Base-by-base conservation (phyloP, 2,113 vertebrate species). In the Callipepla californica region DNA sequence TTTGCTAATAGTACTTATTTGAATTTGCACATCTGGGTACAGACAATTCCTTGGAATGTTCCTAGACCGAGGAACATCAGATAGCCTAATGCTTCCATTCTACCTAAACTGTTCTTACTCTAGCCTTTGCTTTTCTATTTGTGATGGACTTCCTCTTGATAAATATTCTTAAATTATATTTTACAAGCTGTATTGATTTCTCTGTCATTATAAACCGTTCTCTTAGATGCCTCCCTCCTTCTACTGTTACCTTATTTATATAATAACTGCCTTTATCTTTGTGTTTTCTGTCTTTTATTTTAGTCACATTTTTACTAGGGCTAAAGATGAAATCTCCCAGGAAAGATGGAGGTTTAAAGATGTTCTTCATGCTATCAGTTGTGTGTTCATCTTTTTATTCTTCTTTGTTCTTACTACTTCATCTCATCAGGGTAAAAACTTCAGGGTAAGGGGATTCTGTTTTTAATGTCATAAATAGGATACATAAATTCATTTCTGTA, bases 371-470 rank as follows among this genome's bases (percentile, higher is more conserved):
- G 70, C 93, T 96, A 38, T 94, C 89, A 92, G 45, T 95, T 96
- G 84, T 91, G 88, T 96, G 88, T 85, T 96, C 90, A 90, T 81
- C 59, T 86, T 94, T 86, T 89, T 26, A 83, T 92, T 95, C 86
- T 47, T 96, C 86, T 95, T 93, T 96, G 67, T 82, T 96, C 93
- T 96, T 96, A 81, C 83, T 95, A 53, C 93, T 92, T 80, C 76
- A 91, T 89, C 84, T 93, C 90, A 92, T 96, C 93, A 36, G 93
- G 92, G 78, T 96, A 96, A 82, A 94, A 95, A 55, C 55, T 93
- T 93, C 89, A 93, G 90, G 96, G 96, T 97, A 97, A 97, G 95
- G 95, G 92, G 90, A 94, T 93, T 83, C 53, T 82, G 40, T 94
- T 97, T 93, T 87, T 80, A 44, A 80, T 87, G 70, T 53, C 76